These are phyloP conservation scores for Lucilia cuprina DNA, from an alignment of 1,140 invertebrate genomes.

Conservation along the genomic window DNA sequence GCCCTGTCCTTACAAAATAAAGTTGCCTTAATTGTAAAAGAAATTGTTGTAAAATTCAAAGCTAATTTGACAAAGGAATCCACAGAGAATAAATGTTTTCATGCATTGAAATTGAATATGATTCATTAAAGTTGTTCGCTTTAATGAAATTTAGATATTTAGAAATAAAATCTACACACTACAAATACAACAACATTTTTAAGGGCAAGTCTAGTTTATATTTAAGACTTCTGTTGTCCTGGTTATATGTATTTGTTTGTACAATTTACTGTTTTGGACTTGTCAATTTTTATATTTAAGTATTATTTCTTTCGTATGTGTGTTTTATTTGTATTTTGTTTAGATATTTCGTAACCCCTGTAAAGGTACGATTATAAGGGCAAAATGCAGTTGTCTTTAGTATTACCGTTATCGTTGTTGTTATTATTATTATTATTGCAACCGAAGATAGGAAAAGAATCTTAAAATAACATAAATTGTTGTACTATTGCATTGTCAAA, in stretches of 20 bases:
- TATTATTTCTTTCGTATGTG: background rate
- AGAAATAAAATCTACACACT: too few species aligned
- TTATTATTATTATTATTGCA: background rate
- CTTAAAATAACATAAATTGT: conserved; percentile 25
- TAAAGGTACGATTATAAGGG: background rate
- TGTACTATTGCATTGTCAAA: conserved; percentile 24
- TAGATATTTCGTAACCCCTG: background rate
- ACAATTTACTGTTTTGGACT: background rate
- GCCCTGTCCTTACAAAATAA: too few species aligned
- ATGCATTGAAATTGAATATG: too few species aligned
- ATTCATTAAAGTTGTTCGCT: too few species aligned
- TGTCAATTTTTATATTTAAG: background rate
- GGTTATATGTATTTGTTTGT: background rate
- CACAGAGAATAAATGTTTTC: too few species aligned
- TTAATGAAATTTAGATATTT: too few species aligned
- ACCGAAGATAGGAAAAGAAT: background rate
- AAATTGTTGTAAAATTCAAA: too few species aligned
- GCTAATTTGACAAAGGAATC: too few species aligned
- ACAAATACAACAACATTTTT: too few species aligned
- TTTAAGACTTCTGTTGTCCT: background rate
- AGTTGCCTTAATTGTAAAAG: too few species aligned
- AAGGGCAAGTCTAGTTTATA: too few species aligned
- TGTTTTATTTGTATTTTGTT: background rate
- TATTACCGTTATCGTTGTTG: background rate
- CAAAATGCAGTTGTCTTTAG: conserved; percentile 1